Evolutionary conservation across 2,888 invertebrate genomes (phyloP), one percentile per base, ranked within the genome.

Genomic region (Aricia artaxerxes): DNA sequence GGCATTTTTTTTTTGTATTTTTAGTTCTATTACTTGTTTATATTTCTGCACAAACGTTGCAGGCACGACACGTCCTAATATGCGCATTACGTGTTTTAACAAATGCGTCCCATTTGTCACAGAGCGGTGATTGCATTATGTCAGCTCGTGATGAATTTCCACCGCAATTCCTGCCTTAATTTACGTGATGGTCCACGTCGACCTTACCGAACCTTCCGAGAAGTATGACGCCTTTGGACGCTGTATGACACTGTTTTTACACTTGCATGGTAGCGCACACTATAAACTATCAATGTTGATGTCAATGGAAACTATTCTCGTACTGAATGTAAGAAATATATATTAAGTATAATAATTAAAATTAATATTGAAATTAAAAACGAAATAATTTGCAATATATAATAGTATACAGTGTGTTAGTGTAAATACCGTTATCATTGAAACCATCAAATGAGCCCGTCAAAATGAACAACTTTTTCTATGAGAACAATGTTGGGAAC

Each of bases 141-240:
- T 76, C 57, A 76, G 87, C 82, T 82, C 86, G 86, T 92, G 91
- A 92, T 92, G 90, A 89, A 86, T 84, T 76, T n/a, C 35, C 57
- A 83, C 83, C 84, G 85, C 86, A 86, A 88, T 88, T 88, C 88
- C 87, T 87, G 86, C 87, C 84, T 81, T 82, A 89, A 90, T 89
- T 72, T 53, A 78, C 5, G 24, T 16, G 40, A 16, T 11, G 40
- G 35, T 11, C 61, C 64, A 64, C 31, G 49, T 53, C 24, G 31
- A 73, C 61, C 73, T 79, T 60, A 24, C 44, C 44, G n/a, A 83
- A 85, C 90, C 91, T 93, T 93, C 92, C 85, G 82, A 90, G 93
- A 94, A 93, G 81, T 82, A 85, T 89, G 89, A 88, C 85, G 86
- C 88, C 82, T 13, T 38, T 16, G 35, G 31, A 38, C 13, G 31